Conservation (phyloP, 2,888 invertebrate genomes). For the Ochlodes sylvanus region DNA sequence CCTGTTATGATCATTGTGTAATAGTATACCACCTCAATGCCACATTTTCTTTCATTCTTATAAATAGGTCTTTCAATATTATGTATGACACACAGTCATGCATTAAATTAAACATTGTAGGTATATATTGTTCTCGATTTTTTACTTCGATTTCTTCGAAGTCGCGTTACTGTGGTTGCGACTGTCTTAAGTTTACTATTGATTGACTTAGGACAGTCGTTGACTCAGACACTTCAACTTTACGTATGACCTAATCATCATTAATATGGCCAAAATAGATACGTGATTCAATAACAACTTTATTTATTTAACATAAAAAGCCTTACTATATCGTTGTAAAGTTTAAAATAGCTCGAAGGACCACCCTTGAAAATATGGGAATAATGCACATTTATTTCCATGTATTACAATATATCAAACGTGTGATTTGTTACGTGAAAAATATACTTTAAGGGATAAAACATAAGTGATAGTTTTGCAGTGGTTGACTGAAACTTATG, state of each 20-base stretch:
- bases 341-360: constrained; percentile 47
- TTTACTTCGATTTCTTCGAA: too few species aligned
- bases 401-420: constrained; percentile 38
- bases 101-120: too few species aligned
- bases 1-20: too few species aligned
- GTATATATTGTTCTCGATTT: too few species aligned
- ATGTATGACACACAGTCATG: too few species aligned
- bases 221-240: constrained; percentile 38
- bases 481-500: neutral
- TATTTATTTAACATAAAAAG: neutral
- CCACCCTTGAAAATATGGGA: constrained; percentile 46
- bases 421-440: neutral
- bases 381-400: constrained; percentile 51
- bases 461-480: constrained; percentile 13
- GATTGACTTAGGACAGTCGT: neutral
- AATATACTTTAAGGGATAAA: constrained; percentile 21
- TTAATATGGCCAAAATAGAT: constrained; percentile 41
- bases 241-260: constrained; percentile 47
- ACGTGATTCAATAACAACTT: constrained; percentile 43
- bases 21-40: too few species aligned
- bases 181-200: neutral
- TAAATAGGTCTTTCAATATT: too few species aligned
- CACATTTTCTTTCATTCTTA: too few species aligned
- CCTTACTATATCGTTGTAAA: constrained; percentile 43
- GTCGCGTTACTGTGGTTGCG: neutral